Evolutionary conservation across 2,888 invertebrate genomes (phyloP).

Genomic region (Lochmaea capreae): DNA sequence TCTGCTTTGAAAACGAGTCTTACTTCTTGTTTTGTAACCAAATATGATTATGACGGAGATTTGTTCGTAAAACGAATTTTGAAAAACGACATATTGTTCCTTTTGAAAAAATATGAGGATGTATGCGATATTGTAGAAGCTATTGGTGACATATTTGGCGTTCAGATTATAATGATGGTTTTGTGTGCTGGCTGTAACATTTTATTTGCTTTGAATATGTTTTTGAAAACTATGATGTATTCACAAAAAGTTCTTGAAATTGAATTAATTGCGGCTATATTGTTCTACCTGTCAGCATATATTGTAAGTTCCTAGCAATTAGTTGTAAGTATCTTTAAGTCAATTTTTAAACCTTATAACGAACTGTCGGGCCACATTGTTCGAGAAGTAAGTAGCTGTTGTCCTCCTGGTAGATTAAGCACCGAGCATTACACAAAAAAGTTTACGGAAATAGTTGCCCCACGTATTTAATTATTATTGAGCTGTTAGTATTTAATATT

Average conservation of each 20-base stretch:
- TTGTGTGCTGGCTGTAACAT: neutral
- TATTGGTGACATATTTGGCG: constrained; percentile 48
- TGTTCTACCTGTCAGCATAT: neutral
- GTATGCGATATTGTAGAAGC: constrained; percentile 38
- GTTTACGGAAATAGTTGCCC: too few species aligned
- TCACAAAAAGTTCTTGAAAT: neutral
- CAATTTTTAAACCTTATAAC: too few species aligned
- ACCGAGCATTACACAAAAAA: too few species aligned
- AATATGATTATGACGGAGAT: neutral
- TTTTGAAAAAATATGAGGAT: constrained; percentile 40
- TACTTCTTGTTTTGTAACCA: neutral
- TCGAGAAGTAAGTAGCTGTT: too few species aligned
- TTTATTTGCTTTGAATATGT: constrained; percentile 2
- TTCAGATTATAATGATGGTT: constrained; percentile 40
- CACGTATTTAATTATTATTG: too few species aligned
- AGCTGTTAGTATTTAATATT: too few species aligned
- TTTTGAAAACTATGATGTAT: constrained; percentile 2
- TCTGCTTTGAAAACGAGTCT: neutral
- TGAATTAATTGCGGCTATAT: neutral
- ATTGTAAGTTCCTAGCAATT: neutral
- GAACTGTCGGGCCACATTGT: too few species aligned
- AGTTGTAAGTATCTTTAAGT: too few species aligned
- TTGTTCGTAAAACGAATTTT: neutral
- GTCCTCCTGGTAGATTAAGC: too few species aligned
- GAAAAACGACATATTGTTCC: constrained; percentile 22